Conservation (phyloP, 2,888 invertebrate species). For the Ennomos erosarius region DNA sequence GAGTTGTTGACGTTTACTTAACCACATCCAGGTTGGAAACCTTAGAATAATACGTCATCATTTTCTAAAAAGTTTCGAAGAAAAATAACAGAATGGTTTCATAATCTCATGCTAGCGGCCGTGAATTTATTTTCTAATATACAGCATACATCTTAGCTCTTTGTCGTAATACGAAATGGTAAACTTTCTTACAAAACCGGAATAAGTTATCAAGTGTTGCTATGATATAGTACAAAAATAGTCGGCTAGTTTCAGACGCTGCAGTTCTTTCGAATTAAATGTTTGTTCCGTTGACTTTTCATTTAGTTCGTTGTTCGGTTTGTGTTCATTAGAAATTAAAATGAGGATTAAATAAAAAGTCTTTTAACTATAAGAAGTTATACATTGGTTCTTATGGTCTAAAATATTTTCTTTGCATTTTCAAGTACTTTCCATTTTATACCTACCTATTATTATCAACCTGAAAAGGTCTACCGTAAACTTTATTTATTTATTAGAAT, state of each 20-base stretch:
- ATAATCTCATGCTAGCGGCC: constrained; percentile 42
- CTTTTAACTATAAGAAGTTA: too few relatives aligned
- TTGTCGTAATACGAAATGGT: constrained; percentile 9
- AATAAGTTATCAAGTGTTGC: neutral
- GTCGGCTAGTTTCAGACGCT: constrained; percentile 1
- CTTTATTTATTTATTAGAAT: too few relatives aligned
- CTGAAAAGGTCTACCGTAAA: too few relatives aligned
- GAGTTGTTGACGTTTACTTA: too few relatives aligned
- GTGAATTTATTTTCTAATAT: constrained; percentile 50
- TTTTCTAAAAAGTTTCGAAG: constrained; percentile 54
- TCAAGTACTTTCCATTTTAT: too few relatives aligned
- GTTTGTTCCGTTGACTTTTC: constrained; percentile 33
- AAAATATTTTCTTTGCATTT: too few relatives aligned
- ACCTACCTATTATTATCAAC: too few relatives aligned
- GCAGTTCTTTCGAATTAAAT: constrained; percentile 25
- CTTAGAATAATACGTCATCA: too few relatives aligned
- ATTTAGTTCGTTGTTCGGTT: constrained; percentile 17
- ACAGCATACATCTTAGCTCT: neutral
- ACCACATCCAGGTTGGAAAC: too few relatives aligned
- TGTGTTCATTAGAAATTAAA: constrained; percentile 23
- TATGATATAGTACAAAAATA: constrained; percentile 2
- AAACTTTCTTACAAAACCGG: neutral
- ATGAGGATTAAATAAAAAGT: constrained; percentile 1
- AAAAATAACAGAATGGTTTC: constrained; percentile 56
- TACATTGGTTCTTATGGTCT: too few relatives aligned